Conservation (phyloP, 2,797 vertebrate species). For the Centroberyx gerrardi region DNA sequence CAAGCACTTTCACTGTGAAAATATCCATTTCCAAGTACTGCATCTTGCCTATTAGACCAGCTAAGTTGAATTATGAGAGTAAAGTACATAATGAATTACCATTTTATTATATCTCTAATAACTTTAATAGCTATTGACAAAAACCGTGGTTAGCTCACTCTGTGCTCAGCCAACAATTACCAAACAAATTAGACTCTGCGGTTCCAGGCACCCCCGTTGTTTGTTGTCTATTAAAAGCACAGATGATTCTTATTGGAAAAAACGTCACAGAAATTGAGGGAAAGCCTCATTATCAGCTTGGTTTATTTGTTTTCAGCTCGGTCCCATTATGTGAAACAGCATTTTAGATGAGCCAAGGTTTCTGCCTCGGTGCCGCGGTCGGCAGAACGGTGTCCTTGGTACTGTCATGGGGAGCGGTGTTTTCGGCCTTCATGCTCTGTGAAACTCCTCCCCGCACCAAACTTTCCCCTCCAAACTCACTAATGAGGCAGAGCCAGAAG, state of each 20-base stretch:
- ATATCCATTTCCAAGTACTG: neutral
- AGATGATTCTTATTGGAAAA: slow-evolving; percentile 74
- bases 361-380: slow-evolving; percentile 18
- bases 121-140: slow-evolving; percentile 78
- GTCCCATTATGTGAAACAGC: slow-evolving; percentile 58
- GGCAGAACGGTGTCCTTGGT: slow-evolving; percentile 62
- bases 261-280: slow-evolving; percentile 65
- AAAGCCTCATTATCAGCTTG: slow-evolving; percentile 75
- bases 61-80: slow-evolving; percentile 45
- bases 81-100: slow-evolving; percentile 58
- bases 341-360: slow-evolving; percentile 60
- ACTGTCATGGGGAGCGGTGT: slow-evolving; percentile 50
- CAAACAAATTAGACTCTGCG: slow-evolving; percentile 64
- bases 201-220: slow-evolving; percentile 53
- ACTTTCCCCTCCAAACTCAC: slow-evolving; percentile 55
- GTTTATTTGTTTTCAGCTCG: slow-evolving; percentile 68
- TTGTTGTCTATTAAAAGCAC: slow-evolving; percentile 68
- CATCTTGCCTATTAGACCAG: slow-evolving; percentile 13
- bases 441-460: slow-evolving; percentile 37
- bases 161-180: slow-evolving; percentile 64
- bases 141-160: slow-evolving; percentile 53
- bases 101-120: slow-evolving; percentile 61
- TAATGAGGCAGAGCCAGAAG: slow-evolving; percentile 71
- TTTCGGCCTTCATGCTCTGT: slow-evolving; percentile 71
- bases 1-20: neutral